phyloP scores from a whole-genome alignment of 2,113 vertebrate species.

The Heterotis niloticus region DNA sequence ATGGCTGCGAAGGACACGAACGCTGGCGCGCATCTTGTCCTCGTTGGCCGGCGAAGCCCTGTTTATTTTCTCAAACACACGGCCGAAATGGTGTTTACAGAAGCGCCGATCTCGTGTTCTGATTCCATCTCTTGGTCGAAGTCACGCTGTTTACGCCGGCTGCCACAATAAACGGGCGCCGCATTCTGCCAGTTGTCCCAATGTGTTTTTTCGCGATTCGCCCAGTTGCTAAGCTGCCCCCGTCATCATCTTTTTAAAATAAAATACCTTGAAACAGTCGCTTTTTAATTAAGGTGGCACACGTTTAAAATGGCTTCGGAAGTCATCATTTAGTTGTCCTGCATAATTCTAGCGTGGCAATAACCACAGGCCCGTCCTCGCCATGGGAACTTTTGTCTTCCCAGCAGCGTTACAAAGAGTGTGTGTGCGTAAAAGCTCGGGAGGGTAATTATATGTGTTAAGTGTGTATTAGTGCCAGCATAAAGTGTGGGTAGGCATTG shows the following conservation, averaged over 20 bases:
- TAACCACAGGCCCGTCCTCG: background rate
- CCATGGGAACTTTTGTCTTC: background rate
- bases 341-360: background rate
- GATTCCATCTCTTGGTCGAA: slow-evolving; percentile 12
- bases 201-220: background rate
- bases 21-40: background rate
- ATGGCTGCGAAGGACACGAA: background rate
- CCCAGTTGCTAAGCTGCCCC: background rate
- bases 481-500: background rate
- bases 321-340: background rate
- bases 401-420: background rate
- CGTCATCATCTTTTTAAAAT: slow-evolving; percentile 9
- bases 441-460: background rate
- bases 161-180: slow-evolving; percentile 12
- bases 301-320: background rate
- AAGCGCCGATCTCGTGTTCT: slow-evolving; percentile 1
- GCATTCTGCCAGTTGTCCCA: background rate
- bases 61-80: slow-evolving; percentile 13
- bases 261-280: slow-evolving; percentile 4
- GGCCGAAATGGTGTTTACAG: background rate
- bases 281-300: slow-evolving; percentile 18
- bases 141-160: slow-evolving; percentile 6
- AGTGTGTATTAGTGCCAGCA: background rate
- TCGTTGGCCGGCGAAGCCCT: background rate
- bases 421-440: background rate